Percentiles rank a stretch among this genome's conserved stretches.
phyloP scores from a whole-genome alignment of 2,797 vertebrate genomes.

The Tympanoctomys barrerae region DNA sequence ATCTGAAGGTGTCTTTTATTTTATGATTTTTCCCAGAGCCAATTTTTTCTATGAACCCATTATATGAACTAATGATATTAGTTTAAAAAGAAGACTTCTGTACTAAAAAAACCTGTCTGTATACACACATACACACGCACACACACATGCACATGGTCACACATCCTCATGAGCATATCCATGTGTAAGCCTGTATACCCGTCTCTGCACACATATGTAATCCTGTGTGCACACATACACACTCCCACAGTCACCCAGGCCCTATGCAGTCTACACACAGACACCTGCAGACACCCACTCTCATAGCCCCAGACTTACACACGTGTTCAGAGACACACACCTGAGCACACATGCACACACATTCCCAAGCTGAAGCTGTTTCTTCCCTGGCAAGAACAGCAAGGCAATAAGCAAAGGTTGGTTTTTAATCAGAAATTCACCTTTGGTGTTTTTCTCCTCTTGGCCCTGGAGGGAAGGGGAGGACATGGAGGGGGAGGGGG shows the following conservation, averaged over 20 bases:
- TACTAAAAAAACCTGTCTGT: background rate
- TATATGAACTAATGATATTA: background rate
- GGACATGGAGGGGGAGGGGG: fast-evolving
- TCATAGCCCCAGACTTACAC: background rate
- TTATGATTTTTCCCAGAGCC: slow-evolving; percentile 21
- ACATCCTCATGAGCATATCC: background rate
- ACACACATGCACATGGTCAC: background rate
- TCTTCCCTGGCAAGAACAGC: slow-evolving; percentile 58
- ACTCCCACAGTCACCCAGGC: background rate
- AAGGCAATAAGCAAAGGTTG: slow-evolving; percentile 74
- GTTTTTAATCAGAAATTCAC: slow-evolving; percentile 85
- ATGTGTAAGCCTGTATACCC: background rate
- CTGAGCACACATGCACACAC: fast-evolving
- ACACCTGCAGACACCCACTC: background rate
- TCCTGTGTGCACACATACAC: background rate
- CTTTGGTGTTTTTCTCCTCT: slow-evolving; percentile 82
- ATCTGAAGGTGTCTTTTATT: background rate
- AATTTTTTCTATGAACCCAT: background rate
- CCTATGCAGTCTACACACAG: background rate
- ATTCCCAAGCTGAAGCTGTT: fast-evolving
- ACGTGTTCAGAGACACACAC: background rate
- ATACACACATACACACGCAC: background rate
- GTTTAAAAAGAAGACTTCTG: slow-evolving; percentile 20
- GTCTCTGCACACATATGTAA: background rate
- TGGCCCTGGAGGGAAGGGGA: background rate